A percentile compares a stretch with the other conserved stretches of the same genome.
These are phyloP conservation scores for Mobula hypostoma DNA, from an alignment of 2,113 vertebrate species.

Conservation along the genomic window DNA sequence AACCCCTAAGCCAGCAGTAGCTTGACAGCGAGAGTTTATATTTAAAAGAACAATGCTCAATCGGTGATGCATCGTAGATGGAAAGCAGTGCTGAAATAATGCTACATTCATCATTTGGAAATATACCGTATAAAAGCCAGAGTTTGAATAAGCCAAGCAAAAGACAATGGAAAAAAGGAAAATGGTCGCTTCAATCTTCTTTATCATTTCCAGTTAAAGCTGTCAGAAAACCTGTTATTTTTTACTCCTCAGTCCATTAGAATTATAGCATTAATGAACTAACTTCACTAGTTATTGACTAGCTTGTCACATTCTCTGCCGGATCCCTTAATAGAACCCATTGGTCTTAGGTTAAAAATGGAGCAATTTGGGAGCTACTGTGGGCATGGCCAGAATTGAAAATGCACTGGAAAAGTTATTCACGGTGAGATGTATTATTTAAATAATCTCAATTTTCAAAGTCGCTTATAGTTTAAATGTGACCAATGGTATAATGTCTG, in stretches of 20 bases:
- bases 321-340: constrained; percentile 95
- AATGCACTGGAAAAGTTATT: constrained; percentile 75
- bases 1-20: constrained; percentile 61
- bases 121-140: constrained; percentile 75
- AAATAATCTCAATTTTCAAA: constrained; percentile 77
- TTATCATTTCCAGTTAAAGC: constrained; percentile 80
- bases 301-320: constrained; percentile 91
- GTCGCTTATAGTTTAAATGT: constrained; percentile 76
- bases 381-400: constrained; percentile 80
- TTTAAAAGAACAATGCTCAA: constrained; percentile 72
- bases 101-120: constrained; percentile 81
- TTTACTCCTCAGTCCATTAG: constrained; percentile 80
- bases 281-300: constrained; percentile 98
- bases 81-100: constrained; percentile 77
- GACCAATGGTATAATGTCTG: constrained; percentile 64
- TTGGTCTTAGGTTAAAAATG: constrained; percentile 98
- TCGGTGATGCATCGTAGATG: constrained; percentile 74
- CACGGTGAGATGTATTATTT: constrained; percentile 68
- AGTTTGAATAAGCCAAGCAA: constrained; percentile 83
- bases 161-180: constrained; percentile 83
- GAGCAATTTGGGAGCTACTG: constrained; percentile 72
- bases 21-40: constrained; percentile 76
- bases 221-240: constrained; percentile 78
- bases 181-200: constrained; percentile 71
- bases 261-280: constrained; percentile 97